phyloP scores from a whole-genome alignment of 2,797 vertebrate species.

The Ispidina lecontei region DNA sequence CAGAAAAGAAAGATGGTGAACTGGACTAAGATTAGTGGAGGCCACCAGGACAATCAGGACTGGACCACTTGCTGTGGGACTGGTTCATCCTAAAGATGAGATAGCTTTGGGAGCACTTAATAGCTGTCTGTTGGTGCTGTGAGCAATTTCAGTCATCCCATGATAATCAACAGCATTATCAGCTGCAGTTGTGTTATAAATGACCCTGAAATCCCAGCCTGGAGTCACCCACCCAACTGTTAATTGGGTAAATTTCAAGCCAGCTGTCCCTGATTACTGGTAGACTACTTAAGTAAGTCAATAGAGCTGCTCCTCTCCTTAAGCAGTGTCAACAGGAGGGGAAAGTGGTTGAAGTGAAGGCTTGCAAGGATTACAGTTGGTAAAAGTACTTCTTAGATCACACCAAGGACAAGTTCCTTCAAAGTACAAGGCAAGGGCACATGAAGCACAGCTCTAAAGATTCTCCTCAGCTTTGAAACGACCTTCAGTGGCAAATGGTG shows the following conservation, averaged over 20 bases:
- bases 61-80: not conserved
- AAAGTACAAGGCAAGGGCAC: not conserved
- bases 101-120: not conserved
- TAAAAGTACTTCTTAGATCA: not conserved
- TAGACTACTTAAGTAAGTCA: not conserved
- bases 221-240: not conserved
- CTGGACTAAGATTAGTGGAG: not conserved
- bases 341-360: not conserved
- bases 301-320: not conserved
- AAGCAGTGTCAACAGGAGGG: not conserved
- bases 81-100: not conserved
- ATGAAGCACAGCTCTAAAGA: conserved; percentile 7
- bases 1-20: not conserved
- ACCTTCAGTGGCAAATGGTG: not conserved
- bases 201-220: not conserved
- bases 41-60: not conserved
- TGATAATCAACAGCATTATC: not conserved
- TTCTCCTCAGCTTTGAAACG: not conserved
- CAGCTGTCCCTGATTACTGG: not conserved
- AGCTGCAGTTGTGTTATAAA: not conserved
- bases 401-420: not conserved
- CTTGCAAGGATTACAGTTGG: not conserved
- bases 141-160: not conserved
- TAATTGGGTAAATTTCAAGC: not conserved
- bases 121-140: not conserved